phyloP scores from a whole-genome alignment of 2,113 vertebrate species.

The Tiliqua scincoides region DNA sequence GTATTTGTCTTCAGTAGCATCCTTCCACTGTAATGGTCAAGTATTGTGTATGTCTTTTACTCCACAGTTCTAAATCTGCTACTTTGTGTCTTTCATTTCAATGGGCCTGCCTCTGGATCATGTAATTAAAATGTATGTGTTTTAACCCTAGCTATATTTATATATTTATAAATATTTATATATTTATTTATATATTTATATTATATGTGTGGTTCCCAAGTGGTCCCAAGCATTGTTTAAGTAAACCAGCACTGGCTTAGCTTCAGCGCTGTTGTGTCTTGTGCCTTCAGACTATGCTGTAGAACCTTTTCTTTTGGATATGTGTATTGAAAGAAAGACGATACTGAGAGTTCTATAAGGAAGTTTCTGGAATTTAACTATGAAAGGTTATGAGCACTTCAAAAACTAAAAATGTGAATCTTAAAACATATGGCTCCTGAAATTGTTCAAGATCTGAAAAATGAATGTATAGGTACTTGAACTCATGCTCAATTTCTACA shows the following conservation, averaged over 20 bases:
- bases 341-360: background rate
- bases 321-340: no score
- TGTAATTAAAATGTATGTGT: background rate
- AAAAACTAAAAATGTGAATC: background rate
- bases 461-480: background rate
- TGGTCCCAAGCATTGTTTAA: no score
- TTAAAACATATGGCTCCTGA: background rate
- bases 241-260: no score
- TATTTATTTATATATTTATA: no score
- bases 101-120: background rate
- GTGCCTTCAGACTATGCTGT: no score
- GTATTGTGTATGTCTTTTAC: no score
- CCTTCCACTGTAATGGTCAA: no score
- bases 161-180: background rate
- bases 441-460: background rate
- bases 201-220: no score
- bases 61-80: background rate
- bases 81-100: background rate
- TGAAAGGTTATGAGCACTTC: background rate
- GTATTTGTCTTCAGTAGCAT: background rate
- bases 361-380: background rate
- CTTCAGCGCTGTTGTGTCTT: no score
- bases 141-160: background rate
- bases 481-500: background rate
- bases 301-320: no score